Conservation (phyloP, 2,113 vertebrate genomes). For the Tautogolabrus adspersus region DNA sequence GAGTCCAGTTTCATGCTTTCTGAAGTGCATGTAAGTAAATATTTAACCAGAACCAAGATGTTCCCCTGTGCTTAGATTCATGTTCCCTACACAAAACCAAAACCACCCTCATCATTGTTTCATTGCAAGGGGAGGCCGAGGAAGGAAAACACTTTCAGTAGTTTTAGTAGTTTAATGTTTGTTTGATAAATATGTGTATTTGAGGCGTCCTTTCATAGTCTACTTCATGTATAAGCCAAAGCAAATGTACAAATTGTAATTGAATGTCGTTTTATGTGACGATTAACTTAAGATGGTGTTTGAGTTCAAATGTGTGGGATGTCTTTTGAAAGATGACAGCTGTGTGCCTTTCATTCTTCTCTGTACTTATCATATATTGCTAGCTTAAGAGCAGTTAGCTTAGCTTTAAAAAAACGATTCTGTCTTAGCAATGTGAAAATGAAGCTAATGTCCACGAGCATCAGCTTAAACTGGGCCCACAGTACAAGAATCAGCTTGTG, state of each 20-base stretch:
- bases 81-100: neutral
- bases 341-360: neutral
- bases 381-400: neutral
- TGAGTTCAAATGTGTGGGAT: no score
- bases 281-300: neutral
- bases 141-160: no score
- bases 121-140: no score
- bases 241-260: no score
- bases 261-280: neutral
- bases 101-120: neutral
- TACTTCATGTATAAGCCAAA: no score
- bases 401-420: neutral
- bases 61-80: neutral
- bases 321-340: neutral
- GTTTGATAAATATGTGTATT: neutral
- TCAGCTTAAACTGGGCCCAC: neutral
- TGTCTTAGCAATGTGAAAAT: neutral
- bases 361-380: neutral
- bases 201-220: no score
- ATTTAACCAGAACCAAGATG: no score
- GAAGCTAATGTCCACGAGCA: neutral
- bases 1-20: no score
- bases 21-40: no score
- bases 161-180: neutral
- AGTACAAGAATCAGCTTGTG: neutral